phyloP scores from a whole-genome alignment of 2,797 vertebrate genomes.

The Rhinophrynus dorsalis region DNA sequence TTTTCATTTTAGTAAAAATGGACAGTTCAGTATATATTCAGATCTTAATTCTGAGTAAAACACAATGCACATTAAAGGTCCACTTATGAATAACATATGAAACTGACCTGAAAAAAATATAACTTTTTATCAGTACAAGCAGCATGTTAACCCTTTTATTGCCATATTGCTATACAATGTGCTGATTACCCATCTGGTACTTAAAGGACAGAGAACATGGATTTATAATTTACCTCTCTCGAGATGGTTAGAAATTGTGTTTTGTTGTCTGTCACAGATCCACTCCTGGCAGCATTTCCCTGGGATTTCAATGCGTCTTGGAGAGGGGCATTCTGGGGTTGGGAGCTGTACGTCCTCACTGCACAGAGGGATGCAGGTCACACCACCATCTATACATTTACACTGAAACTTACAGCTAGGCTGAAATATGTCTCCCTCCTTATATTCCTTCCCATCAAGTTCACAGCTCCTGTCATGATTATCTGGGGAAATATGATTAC shows the following conservation, averaged over 20 bases:
- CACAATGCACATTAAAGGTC: too few species aligned
- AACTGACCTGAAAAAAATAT: too few species aligned
- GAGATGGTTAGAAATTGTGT: constrained; percentile 44
- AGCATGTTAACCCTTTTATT: too few species aligned
- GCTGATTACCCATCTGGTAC: too few species aligned
- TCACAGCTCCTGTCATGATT: constrained; percentile 77
- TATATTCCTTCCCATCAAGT: constrained; percentile 78
- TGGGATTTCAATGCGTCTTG: constrained; percentile 72
- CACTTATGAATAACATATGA: too few species aligned
- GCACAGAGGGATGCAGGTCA: constrained; percentile 83
- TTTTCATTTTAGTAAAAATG: too few species aligned
- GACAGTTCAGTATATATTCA: too few species aligned
- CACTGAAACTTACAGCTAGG: constrained; percentile 83
- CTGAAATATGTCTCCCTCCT: constrained; percentile 86
- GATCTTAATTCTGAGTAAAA: too few species aligned
- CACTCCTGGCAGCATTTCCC: constrained; percentile 93
- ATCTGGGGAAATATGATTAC: constrained; percentile 68
- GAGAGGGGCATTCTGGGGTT: constrained; percentile 81
- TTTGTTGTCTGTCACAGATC: constrained; percentile 80
- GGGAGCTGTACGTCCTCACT: constrained; percentile 74
- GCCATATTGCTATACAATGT: too few species aligned
- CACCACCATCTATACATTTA: constrained; percentile 79
- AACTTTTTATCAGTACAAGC: too few species aligned
- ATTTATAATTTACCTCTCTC: constrained; percentile 49
- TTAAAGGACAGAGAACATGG: too few species aligned